Conservation (phyloP, 2,888 invertebrate species). For the Ochlodes sylvanus region DNA sequence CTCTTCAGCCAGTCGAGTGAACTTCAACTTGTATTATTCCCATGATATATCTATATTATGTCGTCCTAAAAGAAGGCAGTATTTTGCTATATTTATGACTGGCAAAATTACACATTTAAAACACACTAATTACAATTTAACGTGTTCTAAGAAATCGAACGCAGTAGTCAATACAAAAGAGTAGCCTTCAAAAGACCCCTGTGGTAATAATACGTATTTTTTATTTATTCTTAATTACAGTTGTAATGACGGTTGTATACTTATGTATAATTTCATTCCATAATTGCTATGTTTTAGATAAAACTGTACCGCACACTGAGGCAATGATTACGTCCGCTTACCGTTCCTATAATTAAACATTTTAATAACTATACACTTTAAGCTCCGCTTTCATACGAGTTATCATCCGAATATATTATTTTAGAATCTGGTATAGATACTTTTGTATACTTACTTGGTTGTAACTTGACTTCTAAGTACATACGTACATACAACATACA, state of each 20-base stretch:
- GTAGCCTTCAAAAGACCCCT: conserved; percentile 11
- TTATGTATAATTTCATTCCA: conserved; percentile 58
- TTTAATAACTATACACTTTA: conserved; percentile 73
- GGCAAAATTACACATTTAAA: too few relatives aligned
- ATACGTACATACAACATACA: too few relatives aligned
- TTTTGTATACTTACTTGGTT: too few relatives aligned
- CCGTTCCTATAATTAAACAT: conserved; percentile 84
- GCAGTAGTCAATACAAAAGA: conserved; percentile 25
- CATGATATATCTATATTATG: too few relatives aligned
- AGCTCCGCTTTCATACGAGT: conserved; percentile 49
- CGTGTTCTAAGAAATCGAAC: conserved; percentile 25
- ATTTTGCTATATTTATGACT: too few relatives aligned
- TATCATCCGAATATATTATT: neutral
- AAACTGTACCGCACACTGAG: conserved; percentile 75
- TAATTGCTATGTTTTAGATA: conserved; percentile 76
- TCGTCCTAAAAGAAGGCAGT: too few relatives aligned
- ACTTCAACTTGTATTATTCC: neutral
- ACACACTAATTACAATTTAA: conserved; percentile 26
- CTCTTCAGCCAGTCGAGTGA: too few relatives aligned
- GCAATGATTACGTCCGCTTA: conserved; percentile 71
- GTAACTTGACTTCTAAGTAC: too few relatives aligned
- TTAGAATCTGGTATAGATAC: too few relatives aligned
- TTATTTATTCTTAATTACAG: conserved; percentile 62
- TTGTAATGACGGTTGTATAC: conserved; percentile 53
- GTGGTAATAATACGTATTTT: conserved; percentile 41